Evolutionary conservation across 2,797 vertebrate genomes (phyloP), one percentile per base, ranked within the genome.

Genomic region (Tiaroga cobitis): DNA sequence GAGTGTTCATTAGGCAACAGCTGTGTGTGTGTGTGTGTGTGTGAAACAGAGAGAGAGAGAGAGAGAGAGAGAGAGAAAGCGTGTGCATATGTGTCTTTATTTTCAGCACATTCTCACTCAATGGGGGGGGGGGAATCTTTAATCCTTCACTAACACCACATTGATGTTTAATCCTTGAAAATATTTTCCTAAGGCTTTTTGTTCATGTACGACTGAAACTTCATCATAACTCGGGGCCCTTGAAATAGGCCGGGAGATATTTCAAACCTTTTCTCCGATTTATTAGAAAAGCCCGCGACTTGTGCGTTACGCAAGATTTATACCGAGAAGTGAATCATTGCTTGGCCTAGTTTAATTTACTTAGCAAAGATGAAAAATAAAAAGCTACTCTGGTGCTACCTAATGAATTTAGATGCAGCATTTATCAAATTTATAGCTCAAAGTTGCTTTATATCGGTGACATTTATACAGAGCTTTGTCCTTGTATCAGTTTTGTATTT

Each of bases 1-100:
- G 92, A 91, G 92, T 91, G 90, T 90, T 91, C 89, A 90, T 93
- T 91, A 92, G 87, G 83, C 88, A 87, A 85, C 92, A 94, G 92
- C 93, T 93, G 92, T 89, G 87, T 89, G 82, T 80, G 73, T 88
- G 51, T 67, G 82, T 83, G 75, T 43, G 41, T 43, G 41, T 43
- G 43, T 93, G 92, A 43, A 29, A 39, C 7, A 9, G 39, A 41
- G 8, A 41, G 8, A 41, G 39, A 41, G 9, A 41, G 41, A 41
- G 41, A 41, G 41, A 46, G 24, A 54, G 49, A 32, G 67, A 49
- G 69, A 51, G 10, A 67, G 72, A 24, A 26, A 51, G n/a, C 15
- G 13, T 37, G 32, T 34, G 41, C 46, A 63, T 32, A 21, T 72
- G 54, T 59, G 32, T 59, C 41, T 81, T 41, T 59, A 68, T 69